Evolutionary conservation across 23 tunicate genomes (phyloP), one percentile per base, ranked within the genome.

Genomic region (Trididemnum clinides): DNA sequence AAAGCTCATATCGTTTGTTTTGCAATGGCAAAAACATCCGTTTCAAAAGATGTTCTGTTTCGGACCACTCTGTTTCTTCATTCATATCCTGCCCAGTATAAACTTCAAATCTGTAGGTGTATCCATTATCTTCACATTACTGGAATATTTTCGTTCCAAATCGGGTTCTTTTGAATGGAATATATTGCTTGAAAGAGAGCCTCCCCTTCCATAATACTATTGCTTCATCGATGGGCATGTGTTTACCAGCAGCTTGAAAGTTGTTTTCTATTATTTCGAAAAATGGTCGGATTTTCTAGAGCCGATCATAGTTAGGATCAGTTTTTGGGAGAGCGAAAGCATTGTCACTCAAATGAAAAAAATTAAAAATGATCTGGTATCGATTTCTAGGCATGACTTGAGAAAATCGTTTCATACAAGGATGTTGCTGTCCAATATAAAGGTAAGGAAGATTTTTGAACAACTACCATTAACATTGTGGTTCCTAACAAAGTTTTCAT

Each of bases 1-100:
- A 69, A 69, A 69, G 75, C 75, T 69, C 38, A 20, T 69, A 69
- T 69, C 75, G 37, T 69, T 69, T 69, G 75, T 69, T 28, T 69
- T 28, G 36, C n/a, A 69, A 33, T 5, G 75, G 75, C 10, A 33
- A 62, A 59, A 69, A 69, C 38, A 30, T 69, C 32, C 75, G 37
- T 33, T 30, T 31, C 75, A 69, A 35, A 69, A 69, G 75, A 69
- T 69, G 10, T 30, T 69, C 36, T 69, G 75, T 69, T 23, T 69
- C 32, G 10, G 75, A 69, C n/a, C 75, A 69, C n/a, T 26, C 36
- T 30, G 75, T 33, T 18, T 69, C 38, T 69, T 69, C 75, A 7
- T 69, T 33, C 38, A 28, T 30, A 69, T 69, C 38, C 2, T 37
- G 38, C 2, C 75, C 75, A 69, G 37, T 69, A n/a, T 69, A 69